A percentile compares a stretch with the other conserved stretches of the same genome.
These are phyloP conservation scores for Mormoops blainvillei DNA, from an alignment of 2,113 vertebrate species.

Conservation along the genomic window DNA sequence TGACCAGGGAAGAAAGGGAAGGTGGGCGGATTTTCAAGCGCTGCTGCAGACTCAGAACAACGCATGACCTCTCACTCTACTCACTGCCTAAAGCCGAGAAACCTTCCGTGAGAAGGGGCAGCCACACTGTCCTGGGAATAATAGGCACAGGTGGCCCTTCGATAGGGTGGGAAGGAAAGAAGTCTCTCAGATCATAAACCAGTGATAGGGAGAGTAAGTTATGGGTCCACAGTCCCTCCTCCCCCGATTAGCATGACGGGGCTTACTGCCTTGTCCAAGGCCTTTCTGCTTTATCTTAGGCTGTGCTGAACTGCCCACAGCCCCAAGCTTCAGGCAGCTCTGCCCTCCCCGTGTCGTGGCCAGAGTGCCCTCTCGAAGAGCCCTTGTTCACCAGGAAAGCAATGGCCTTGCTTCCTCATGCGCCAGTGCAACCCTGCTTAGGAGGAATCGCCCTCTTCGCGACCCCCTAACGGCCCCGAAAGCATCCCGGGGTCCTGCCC, in stretches of 20 bases:
- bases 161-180: not conserved
- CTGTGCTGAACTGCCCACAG: not conserved
- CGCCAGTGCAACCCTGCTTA: not conserved
- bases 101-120: not conserved
- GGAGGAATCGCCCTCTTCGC: not conserved
- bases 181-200: not conserved
- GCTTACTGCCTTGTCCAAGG: not conserved
- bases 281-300: not conserved
- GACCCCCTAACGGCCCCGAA: not conserved
- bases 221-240: not conserved
- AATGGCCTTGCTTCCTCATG: not conserved
- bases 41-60: not conserved
- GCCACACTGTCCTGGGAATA: not conserved
- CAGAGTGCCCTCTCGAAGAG: not conserved
- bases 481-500: not conserved
- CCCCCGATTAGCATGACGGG: not conserved
- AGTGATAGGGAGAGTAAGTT: not conserved
- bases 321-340: not conserved
- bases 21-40: not conserved
- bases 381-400: not conserved
- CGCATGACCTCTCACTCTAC: not conserved
- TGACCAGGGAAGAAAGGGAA: not conserved
- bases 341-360: not conserved
- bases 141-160: not conserved
- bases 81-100: not conserved